Conservation (phyloP, 1,140 invertebrate genomes). For the Sweltsa coloradensis region DNA sequence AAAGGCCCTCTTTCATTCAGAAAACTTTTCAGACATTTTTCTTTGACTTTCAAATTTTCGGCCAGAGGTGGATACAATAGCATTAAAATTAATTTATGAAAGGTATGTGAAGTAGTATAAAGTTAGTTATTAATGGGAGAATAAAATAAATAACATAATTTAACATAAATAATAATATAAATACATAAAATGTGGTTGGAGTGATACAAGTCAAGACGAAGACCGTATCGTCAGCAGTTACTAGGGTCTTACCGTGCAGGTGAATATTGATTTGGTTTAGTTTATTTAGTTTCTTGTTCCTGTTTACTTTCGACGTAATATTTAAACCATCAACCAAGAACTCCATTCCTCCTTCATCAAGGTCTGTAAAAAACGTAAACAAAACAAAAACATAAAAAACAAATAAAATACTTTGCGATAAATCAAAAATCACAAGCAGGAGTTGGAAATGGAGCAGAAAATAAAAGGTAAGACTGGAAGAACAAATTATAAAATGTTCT, state of each 20-base stretch:
- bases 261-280: conserved; percentile 75
- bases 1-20: too few species aligned
- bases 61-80: too few species aligned
- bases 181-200: conserved; percentile 25
- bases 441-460: too few species aligned
- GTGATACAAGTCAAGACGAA: conserved; percentile 15
- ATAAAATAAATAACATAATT: conserved; percentile 14
- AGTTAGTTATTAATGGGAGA: conserved; percentile 9
- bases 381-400: conserved; percentile 3
- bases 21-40: too few species aligned
- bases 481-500: too few species aligned
- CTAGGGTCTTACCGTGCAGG: conserved; percentile 64
- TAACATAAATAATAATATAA: conserved; percentile 17
- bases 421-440: too few species aligned
- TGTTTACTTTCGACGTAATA: conserved; percentile 26
- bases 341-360: conserved; percentile 25
- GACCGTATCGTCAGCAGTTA: not conserved
- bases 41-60: too few species aligned
- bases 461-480: too few species aligned
- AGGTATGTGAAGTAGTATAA: too few species aligned
- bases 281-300: conserved; percentile 44
- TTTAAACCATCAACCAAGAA: conserved; percentile 25
- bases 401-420: conserved; percentile 3
- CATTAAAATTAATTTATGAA: too few species aligned
- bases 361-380: conserved; percentile 19